Base-by-base conservation (phyloP, 2,888 invertebrate genomes). In the Plagodis pulveraria region DNA sequence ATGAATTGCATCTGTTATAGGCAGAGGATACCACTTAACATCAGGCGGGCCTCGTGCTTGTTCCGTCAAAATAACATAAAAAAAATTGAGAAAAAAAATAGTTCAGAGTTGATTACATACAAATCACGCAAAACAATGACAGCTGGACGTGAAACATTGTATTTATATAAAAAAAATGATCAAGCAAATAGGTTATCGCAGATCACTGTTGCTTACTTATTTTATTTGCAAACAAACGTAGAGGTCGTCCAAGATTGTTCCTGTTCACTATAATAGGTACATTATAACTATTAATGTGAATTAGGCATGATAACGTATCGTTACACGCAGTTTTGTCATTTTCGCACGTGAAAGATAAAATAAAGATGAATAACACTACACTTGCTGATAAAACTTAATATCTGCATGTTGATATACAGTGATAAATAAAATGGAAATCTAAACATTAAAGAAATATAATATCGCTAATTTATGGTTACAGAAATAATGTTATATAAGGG, bases 101-200 rank as follows among this genome's bases (percentile, higher is more conserved):
- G 22, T 22, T 22, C 22, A 22, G 22, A 22, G 22, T 22, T 22
- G 22, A 22, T 2, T 22, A 1, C 22, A 22, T 22, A n/a, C n/a
- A n/a, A n/a, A n/a, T 56, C 68, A 66, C 63, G 68, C 54, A n/a
- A 12, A 12, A 34, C 36, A 9, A 38, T 52, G 58, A 58, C 64
- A 58, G 54, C n/a, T 12, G 32, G 9, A 40, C 66, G 63, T 66
- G 66, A n/a, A 56, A 50, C 49, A 22, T 22, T 22, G 22, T 22
- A 22, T 22, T 2, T 22, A 22, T 22, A 22, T 22, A 22, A 22
- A 22, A n/a, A 22, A 22, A 22, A 22, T 22, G 22, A 22, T 4
- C 22, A 22, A 22, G 22, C 22, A 22, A 22, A 22, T 22, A 22
- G 22, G 22, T 22, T 22, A 22, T 22, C 57, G 58, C 45, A 65